phyloP scores from a whole-genome alignment of 2,113 vertebrate species.

The Butorides virescens region DNA sequence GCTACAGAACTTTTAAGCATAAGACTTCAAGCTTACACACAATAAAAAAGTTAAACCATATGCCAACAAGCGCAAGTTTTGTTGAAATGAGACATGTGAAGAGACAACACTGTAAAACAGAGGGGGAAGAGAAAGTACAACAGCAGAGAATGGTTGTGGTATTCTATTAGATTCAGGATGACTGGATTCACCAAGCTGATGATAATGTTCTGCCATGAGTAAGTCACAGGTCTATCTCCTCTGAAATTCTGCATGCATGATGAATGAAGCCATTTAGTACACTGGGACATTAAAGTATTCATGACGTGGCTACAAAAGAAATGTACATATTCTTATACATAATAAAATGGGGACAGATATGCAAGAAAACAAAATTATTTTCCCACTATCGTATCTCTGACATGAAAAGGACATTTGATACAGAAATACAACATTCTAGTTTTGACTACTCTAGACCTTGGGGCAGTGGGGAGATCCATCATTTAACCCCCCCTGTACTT shows the following conservation, averaged over 20 bases:
- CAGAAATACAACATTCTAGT: background rate
- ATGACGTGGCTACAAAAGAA: conserved; percentile 95
- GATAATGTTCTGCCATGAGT: conserved; percentile 77
- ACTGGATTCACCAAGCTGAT: conserved; percentile 78
- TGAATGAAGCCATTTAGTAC: conserved; percentile 91
- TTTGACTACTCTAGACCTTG: background rate
- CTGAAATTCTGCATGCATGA: conserved; percentile 82
- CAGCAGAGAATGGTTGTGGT: conserved; percentile 59
- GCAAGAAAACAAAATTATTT: conserved; percentile 51
- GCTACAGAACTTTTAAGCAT: conserved; percentile 52
- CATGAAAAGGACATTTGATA: conserved; percentile 2
- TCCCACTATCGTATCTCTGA: background rate
- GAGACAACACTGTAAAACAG: conserved; percentile 66
- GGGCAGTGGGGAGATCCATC: background rate
- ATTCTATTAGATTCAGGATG: conserved; percentile 68
- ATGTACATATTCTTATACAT: conserved; percentile 82
- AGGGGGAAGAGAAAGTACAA: conserved; percentile 56
- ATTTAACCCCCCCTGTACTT: background rate
- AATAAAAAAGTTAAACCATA: conserved; percentile 61
- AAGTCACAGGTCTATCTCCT: conserved; percentile 79
- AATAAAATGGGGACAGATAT: conserved; percentile 59
- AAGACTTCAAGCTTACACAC: conserved; percentile 54
- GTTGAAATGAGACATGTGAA: conserved; percentile 60
- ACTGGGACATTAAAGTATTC: conserved; percentile 99
- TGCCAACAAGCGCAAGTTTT: conserved; percentile 57